These are phyloP conservation scores for Drosophila neotestacea DNA, from an alignment of 2,888 invertebrate genomes.

Conservation along the genomic window DNA sequence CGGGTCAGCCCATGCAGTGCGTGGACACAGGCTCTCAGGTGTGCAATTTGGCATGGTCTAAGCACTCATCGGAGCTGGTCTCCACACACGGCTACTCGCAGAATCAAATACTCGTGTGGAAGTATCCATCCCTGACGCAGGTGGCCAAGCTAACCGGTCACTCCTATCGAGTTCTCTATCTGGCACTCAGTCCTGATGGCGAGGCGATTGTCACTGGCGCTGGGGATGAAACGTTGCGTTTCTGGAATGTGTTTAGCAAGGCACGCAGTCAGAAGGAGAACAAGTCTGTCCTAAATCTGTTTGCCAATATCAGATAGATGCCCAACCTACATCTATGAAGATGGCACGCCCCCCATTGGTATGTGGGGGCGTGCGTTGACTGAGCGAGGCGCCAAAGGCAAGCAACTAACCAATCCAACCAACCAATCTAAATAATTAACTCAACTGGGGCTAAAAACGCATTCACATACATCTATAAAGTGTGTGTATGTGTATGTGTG, in stretches of 20 bases:
- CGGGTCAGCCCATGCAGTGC: conserved; percentile 98
- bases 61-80: conserved; percentile 98
- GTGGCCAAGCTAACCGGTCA: conserved; percentile 99
- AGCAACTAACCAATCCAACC: conserved; percentile 31
- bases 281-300: conserved; percentile 96
- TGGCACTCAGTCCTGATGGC: conserved; percentile 98
- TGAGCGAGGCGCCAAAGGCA: conserved; percentile 74
- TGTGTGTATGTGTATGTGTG: conserved; percentile 23
- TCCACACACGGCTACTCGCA: conserved; percentile 99
- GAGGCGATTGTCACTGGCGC: conserved; percentile 99
- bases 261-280: conserved; percentile 97
- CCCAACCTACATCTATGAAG: neutral
- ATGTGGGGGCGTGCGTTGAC: conserved; percentile 42
- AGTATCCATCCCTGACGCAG: conserved; percentile 98
- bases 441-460: conserved; percentile 19
- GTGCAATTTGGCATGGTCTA: conserved; percentile 99
- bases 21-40: conserved; percentile 99
- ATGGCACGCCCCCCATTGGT: conserved; percentile 1
- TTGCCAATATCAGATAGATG: conserved; percentile 92
- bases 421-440: conserved; percentile 4
- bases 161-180: conserved; percentile 96
- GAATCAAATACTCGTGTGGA: conserved; percentile 99
- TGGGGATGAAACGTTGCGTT: conserved; percentile 98
- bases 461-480: conserved; percentile 1
- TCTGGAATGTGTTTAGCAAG: conserved; percentile 99